phyloP scores from a whole-genome alignment of 2,888 invertebrate genomes.

The Phaedon cochleariae region DNA sequence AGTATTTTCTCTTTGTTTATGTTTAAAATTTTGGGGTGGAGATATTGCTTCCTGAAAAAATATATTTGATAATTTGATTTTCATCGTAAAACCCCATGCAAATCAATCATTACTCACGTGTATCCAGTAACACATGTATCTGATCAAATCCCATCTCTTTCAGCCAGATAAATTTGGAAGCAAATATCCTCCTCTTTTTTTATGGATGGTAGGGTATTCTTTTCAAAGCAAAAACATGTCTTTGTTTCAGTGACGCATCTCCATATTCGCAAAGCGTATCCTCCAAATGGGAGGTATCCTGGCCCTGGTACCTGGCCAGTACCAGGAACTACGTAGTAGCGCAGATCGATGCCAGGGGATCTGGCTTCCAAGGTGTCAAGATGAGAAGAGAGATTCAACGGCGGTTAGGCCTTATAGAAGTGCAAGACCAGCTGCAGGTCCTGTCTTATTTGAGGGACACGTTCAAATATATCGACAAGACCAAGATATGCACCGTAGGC shows the following conservation, averaged over 20 bases:
- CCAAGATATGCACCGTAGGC: conserved; percentile 86
- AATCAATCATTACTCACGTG: no score
- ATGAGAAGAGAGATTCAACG: conserved; percentile 77
- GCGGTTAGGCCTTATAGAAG: conserved; percentile 70
- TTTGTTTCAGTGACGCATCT: conserved; percentile 72
- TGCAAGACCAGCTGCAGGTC: conserved; percentile 70
- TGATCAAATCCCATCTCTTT: no score
- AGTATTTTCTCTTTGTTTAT: no score
- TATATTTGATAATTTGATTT: no score
- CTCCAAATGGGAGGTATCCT: conserved; percentile 80
- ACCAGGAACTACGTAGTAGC: conserved; percentile 86
- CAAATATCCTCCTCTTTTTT: no score
- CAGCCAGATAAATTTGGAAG: no score
- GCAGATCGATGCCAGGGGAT: conserved; percentile 88
- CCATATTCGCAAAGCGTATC: conserved; percentile 89
- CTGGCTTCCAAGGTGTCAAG: conserved; percentile 67
- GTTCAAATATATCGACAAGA: conserved; percentile 82
- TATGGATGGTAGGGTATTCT: no score
- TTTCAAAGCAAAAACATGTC: conserved; percentile 19
- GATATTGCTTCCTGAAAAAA: no score
- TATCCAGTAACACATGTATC: no score
- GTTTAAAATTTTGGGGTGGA: no score
- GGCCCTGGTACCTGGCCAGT: conserved; percentile 86
- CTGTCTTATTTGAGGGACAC: conserved; percentile 79
- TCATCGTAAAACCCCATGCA: no score